These are phyloP conservation scores for Tineola bisselliella DNA, from an alignment of 2,888 invertebrate genomes.

Conservation along the genomic window DNA sequence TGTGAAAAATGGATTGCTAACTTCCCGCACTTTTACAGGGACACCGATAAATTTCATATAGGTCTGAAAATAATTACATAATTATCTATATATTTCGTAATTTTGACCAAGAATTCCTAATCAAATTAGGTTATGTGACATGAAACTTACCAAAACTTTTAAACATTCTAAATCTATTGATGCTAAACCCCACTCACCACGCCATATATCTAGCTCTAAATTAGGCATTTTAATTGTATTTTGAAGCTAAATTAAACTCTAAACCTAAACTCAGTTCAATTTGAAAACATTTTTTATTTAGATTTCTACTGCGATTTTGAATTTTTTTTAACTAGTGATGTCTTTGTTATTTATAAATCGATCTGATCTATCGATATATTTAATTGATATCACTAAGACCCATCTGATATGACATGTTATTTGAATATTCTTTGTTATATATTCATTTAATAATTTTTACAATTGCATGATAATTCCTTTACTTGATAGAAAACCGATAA, in stretches of 20 bases:
- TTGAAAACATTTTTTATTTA: neutral
- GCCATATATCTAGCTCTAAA: constrained; percentile 79
- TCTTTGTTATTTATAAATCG: too few relatives aligned
- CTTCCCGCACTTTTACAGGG: constrained; percentile 75
- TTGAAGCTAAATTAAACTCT: neutral
- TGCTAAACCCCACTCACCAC: constrained; percentile 88
- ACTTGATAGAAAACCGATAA: too few relatives aligned
- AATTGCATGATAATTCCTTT: too few relatives aligned
- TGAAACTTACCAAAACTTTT: constrained; percentile 77
- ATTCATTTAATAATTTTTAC: neutral
- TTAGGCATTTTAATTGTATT: constrained; percentile 36
- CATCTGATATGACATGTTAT: too few relatives aligned
- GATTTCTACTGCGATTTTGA: neutral
- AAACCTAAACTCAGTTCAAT: neutral
- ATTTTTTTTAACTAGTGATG: neutral
- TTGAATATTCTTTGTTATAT: too few relatives aligned
- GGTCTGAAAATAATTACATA: constrained; percentile 45
- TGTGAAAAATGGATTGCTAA: constrained; percentile 76
- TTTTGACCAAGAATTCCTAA: constrained; percentile 15
- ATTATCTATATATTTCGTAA: constrained; percentile 23
- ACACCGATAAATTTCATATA: constrained; percentile 80
- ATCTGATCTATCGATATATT: neutral
- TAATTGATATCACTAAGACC: too few relatives aligned
- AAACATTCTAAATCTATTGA: constrained; percentile 86
- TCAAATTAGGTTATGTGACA: constrained; percentile 18